These are phyloP conservation scores for Alviniconcha marisindica DNA, from an alignment of 1,140 invertebrate species.

Conservation along the genomic window DNA sequence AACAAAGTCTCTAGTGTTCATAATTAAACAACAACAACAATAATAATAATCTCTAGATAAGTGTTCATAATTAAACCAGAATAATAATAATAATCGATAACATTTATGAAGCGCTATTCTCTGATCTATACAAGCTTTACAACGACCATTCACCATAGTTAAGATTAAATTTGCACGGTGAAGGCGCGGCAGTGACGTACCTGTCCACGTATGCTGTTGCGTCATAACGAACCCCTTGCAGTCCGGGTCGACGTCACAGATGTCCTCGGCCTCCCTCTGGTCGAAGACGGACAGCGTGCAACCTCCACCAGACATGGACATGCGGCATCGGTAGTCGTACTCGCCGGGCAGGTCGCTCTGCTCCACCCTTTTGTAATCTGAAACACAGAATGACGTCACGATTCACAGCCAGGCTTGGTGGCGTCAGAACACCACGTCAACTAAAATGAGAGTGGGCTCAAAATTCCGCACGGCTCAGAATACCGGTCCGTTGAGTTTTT, in stretches of 20 bases:
- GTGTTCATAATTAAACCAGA: not conserved
- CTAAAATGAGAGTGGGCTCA: too few species aligned
- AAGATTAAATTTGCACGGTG: not conserved
- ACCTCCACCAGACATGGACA: conserved; percentile 68
- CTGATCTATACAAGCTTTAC: not conserved
- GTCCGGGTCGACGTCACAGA: conserved; percentile 71
- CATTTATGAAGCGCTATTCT: not conserved
- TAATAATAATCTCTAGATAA: not conserved
- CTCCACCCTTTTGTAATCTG: conserved; percentile 53
- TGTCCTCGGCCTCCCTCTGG: conserved; percentile 71
- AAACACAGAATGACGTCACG: conserved; percentile 16
- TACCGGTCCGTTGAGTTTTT: too few species aligned
- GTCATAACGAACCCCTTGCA: conserved; percentile 75
- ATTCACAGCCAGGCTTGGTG: too few species aligned
- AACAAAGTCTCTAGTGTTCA: too few species aligned
- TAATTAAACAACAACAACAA: not conserved
- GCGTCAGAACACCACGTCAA: too few species aligned
- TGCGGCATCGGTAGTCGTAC: conserved; percentile 74
- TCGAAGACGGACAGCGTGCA: conserved; percentile 75
- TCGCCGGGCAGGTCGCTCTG: conserved; percentile 70
- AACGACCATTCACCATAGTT: not conserved
- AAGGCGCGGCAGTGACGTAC: conserved; percentile 54
- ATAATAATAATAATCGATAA: not conserved
- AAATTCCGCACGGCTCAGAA: too few species aligned
- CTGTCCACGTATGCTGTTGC: conserved; percentile 74